Base-by-base conservation (phyloP, 2,113 vertebrate species). In the Podarcis muralis region DNA sequence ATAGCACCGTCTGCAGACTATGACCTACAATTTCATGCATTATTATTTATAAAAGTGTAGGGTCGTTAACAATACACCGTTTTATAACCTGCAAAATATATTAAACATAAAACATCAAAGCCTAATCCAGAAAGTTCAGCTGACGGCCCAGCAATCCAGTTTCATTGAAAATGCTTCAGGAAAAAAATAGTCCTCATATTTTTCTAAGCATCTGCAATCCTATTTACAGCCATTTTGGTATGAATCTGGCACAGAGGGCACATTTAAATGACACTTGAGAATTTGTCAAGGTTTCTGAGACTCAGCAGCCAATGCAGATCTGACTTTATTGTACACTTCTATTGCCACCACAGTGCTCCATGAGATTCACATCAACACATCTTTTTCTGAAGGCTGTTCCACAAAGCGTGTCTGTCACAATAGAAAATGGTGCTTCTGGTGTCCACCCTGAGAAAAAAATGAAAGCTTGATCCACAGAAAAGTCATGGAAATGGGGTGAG, bases 31-130 rank as follows among this genome's bases (percentile, higher is more conserved):
- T 93, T 94, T 86, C 71, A 83, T 27, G 13, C 1, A 0, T 79
- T 93, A 79, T 91, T 90, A 85, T 93, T 93, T 92, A n/a, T 89
- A 91, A 87, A 88, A 82, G n/a, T 81, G 27, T 87, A 75, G 79
- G 65, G 81, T 16, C 48, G 84, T 37, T 89, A 53, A 15, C 40
- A 79, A 69, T 91, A 71, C n/a, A 43, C 6, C 35, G 18, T 75
- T 94, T 93, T 95, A 90, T 76, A 86, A 23, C 2, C 4, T 1
- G 22, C 74, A 78, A 53, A 87, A 77, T 2, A 68, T 1, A 69
- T 40, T 86, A 90, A 88, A 32, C 2, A 53, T 3, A 89, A 89
- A 91, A 86, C 40, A 68, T 3, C 23, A 83, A 87, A 92, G 75
- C 1, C 48, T 71, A 76, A 2, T 27, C 16, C 72, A 85, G 88